Evolutionary conservation across 2,797 vertebrate genomes (phyloP), one percentile per base, ranked within the genome.

Genomic region (Pangasius mekongensis): DNA sequence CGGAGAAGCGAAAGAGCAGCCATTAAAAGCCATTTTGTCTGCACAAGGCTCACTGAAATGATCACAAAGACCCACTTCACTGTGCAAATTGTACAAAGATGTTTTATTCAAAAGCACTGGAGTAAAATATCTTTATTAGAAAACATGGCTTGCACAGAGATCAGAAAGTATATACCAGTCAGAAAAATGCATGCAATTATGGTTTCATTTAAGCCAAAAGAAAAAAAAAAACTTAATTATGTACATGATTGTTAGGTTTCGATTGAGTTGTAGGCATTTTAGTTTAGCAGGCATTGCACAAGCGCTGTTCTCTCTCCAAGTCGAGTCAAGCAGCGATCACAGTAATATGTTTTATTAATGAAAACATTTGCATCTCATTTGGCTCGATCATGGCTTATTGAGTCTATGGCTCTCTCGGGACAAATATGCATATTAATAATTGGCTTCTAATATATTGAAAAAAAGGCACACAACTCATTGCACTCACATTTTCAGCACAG

Each of bases 331-430:
- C 90, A 94, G 89, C 77, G 76, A 89, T 91, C 89, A 86, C 88
- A 90, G 88, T 87, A 86, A 94, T 94, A 92, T 91, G 89, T 93
- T 95, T 95, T 95, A 95, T 95, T 95, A 93, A 93, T 92, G 91
- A 92, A 91, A 91, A 95, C 94, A 95, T 94, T 95, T 94, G 94
- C 94, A 95, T 95, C 95, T 96, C 94, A 96, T 92, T 91, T 91
- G 84, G 85, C 89, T 87, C 43, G 87, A 92, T 94, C 94, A 95
- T 94, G 93, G 94, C 95, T 95, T 94, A 93, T 91, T 94, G 93
- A 93, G 92, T 94, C 92, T 95, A 95, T 95, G 94, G 95, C 94
- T 96, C 95, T 94, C 93, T 94, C 91, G 93, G 94, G 95, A 94
- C 94, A 87, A 90, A 93, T 87, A 39, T 91, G 93, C 93, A 94